phyloP scores from a whole-genome alignment of 2,888 invertebrate species.

The Sinopyrophorus schimmeli region DNA sequence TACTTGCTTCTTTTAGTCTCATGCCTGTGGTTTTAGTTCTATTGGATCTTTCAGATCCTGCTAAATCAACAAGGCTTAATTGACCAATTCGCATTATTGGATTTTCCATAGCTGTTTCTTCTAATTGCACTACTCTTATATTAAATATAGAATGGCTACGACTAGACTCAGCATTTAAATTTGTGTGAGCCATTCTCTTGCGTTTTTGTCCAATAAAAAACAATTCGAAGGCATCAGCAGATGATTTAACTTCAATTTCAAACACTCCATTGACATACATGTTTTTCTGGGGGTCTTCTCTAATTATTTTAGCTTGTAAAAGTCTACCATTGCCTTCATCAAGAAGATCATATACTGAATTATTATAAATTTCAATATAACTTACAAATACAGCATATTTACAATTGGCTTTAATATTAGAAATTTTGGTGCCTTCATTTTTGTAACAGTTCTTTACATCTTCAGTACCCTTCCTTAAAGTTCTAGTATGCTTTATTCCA shows the following conservation, averaged over 20 bases:
- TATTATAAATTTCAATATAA: slow-evolving; percentile 42
- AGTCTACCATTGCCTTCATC: slow-evolving; percentile 75
- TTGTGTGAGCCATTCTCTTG: slow-evolving; percentile 90
- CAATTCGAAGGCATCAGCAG: slow-evolving; percentile 92
- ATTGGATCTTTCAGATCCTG: slow-evolving; percentile 93
- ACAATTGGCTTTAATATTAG: slow-evolving; percentile 77
- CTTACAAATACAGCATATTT: slow-evolving; percentile 54
- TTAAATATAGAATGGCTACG: slow-evolving; percentile 97
- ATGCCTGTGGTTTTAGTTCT: slow-evolving; percentile 87
- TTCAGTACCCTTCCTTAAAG: slow-evolving; percentile 8
- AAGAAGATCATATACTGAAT: slow-evolving; percentile 92
- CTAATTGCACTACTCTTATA: slow-evolving; percentile 80
- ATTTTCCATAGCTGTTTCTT: slow-evolving; percentile 31
- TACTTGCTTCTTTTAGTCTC: slow-evolving; percentile 63
- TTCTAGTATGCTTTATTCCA: slow-evolving; percentile 28
- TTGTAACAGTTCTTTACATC: slow-evolving; percentile 32
- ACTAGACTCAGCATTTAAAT: slow-evolving; percentile 92
- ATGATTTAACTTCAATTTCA: slow-evolving; percentile 91
- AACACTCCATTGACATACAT: slow-evolving; percentile 94
- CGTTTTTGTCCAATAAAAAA: slow-evolving; percentile 86
- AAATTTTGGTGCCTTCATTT: slow-evolving; percentile 59
- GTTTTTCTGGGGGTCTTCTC: slow-evolving; percentile 83
- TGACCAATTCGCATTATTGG: slow-evolving; percentile 78
- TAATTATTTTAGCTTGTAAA: slow-evolving; percentile 83
- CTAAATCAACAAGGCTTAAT: slow-evolving; percentile 94